Percentiles rank a stretch among this genome's conserved stretches.
Evolutionary conservation across 2,888 invertebrate genomes (phyloP).

Genomic region (Lypha dubia): DNA sequence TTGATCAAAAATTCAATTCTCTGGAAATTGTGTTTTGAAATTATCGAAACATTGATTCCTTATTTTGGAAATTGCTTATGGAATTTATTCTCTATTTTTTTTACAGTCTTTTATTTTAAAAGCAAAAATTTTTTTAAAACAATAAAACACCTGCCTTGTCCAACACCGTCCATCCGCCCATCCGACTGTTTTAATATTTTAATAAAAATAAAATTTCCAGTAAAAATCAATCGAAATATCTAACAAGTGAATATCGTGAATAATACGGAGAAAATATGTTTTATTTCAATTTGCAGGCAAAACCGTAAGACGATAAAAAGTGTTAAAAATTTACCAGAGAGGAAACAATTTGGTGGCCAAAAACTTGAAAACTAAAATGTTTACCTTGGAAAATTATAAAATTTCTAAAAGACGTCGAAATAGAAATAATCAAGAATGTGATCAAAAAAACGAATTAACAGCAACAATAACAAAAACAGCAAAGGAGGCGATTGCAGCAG

Average conservation of each 20-base stretch:
- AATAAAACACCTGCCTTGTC: conserved; percentile 52
- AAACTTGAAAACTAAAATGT: conserved; percentile 56
- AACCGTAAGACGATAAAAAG: conserved; percentile 20
- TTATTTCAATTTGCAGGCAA: conserved; percentile 63
- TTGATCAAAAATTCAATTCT: not conserved
- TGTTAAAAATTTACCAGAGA: conserved; percentile 6
- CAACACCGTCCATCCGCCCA: too few relatives aligned
- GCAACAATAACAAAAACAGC: conserved; percentile 46
- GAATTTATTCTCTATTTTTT: not conserved
- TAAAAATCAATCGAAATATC: conserved; percentile 35
- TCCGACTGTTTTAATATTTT: too few relatives aligned
- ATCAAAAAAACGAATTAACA: conserved; percentile 31
- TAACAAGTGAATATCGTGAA: not conserved
- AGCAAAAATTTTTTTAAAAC: conserved; percentile 1
- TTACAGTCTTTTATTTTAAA: not conserved
- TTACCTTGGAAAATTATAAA: conserved; percentile 60
- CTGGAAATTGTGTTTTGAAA: too few relatives aligned
- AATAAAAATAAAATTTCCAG: conserved; percentile 6
- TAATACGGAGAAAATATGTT: conserved; percentile 30
- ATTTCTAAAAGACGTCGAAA: conserved; percentile 58
- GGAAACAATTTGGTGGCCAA: conserved; percentile 18
- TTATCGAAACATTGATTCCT: not conserved
- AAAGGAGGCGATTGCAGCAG: conserved; percentile 31
- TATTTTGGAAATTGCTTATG: conserved; percentile 25
- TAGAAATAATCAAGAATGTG: conserved; percentile 43